Conservation (phyloP, 2,797 vertebrate species). For the Etheostoma perlongum region DNA sequence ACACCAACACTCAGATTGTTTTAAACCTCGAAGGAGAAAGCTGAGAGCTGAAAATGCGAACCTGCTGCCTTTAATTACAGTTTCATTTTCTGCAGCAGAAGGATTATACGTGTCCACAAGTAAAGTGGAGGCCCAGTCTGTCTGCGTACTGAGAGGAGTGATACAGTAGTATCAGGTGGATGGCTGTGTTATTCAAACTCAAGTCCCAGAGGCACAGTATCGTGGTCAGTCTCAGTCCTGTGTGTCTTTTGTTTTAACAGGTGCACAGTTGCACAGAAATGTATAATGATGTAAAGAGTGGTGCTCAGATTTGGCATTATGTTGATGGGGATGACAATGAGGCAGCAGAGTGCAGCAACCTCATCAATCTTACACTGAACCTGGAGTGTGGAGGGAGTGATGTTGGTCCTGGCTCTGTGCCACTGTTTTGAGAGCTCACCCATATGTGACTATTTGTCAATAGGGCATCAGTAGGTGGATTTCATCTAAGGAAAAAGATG, state of each 20-base stretch:
- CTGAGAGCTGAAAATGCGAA: constrained; percentile 13
- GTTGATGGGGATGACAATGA: constrained; percentile 47
- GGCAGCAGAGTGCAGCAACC: constrained; percentile 49
- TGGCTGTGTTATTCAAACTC: constrained; percentile 40
- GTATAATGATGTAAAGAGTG: constrained; percentile 51
- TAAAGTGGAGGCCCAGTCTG: constrained; percentile 32
- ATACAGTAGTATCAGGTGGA: constrained; percentile 50
- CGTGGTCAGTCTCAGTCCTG: neutral
- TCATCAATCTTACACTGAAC: constrained; percentile 62
- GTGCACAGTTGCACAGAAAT: constrained; percentile 43
- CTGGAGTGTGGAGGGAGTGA: constrained; percentile 47
- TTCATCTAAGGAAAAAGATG: constrained; percentile 34
- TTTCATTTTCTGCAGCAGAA: constrained; percentile 37
- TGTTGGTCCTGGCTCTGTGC: constrained; percentile 73
- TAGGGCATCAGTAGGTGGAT: constrained; percentile 42
- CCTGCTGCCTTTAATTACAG: constrained; percentile 55
- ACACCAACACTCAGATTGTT: constrained; percentile 29
- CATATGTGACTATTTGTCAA: constrained; percentile 49
- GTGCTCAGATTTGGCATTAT: constrained; percentile 55
- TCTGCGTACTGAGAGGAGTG: constrained; percentile 33
- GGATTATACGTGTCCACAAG: constrained; percentile 34
- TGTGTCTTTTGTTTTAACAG: constrained; percentile 59
- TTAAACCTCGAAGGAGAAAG: constrained; percentile 35
- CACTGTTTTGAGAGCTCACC: constrained; percentile 45
- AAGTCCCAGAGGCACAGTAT: constrained; percentile 21